Conservation (phyloP, 2,888 invertebrate species). For the Keiferia lycopersicella region DNA sequence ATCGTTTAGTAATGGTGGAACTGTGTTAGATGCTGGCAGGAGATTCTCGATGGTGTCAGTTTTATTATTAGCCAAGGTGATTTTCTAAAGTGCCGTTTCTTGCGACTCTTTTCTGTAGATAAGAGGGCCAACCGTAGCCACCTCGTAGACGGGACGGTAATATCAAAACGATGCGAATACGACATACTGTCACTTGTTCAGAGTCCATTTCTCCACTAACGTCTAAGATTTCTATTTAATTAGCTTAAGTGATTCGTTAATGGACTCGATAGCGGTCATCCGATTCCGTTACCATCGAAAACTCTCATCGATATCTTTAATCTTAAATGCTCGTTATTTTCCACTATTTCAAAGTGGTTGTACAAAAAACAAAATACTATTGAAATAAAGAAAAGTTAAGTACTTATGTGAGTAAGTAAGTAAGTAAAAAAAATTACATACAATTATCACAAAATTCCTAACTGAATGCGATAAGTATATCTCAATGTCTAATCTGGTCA, state of each 20-base stretch:
- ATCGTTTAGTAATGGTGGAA: constrained; percentile 73
- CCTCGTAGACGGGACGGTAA: constrained; percentile 35
- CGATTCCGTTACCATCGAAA: constrained; percentile 48
- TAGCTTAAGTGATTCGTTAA: constrained; percentile 58
- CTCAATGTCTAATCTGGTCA: no score
- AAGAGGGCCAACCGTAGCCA: constrained; percentile 30
- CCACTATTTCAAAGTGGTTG: constrained; percentile 49
- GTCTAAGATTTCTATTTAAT: constrained; percentile 54
- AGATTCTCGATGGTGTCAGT: constrained; percentile 57
- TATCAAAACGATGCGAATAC: constrained; percentile 38
- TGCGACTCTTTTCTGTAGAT: constrained; percentile 33
- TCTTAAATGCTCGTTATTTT: constrained; percentile 53
- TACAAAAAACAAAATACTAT: constrained; percentile 40
- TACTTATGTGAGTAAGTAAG: constrained; percentile 9
- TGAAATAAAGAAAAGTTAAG: constrained; percentile 57
- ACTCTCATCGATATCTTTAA: constrained; percentile 46
- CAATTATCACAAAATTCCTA: no score
- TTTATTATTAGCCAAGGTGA: constrained; percentile 34
- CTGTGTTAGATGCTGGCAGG: constrained; percentile 65
- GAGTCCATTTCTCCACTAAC: constrained; percentile 43
- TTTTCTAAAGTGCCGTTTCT: constrained; percentile 1
- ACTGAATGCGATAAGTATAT: no score
- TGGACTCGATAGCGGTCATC: constrained; percentile 46
- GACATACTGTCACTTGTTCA: constrained; percentile 41
- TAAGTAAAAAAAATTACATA: no score